Base-by-base conservation (phyloP, 2,797 vertebrate species). In the Alcedo quadribrachys region DNA sequence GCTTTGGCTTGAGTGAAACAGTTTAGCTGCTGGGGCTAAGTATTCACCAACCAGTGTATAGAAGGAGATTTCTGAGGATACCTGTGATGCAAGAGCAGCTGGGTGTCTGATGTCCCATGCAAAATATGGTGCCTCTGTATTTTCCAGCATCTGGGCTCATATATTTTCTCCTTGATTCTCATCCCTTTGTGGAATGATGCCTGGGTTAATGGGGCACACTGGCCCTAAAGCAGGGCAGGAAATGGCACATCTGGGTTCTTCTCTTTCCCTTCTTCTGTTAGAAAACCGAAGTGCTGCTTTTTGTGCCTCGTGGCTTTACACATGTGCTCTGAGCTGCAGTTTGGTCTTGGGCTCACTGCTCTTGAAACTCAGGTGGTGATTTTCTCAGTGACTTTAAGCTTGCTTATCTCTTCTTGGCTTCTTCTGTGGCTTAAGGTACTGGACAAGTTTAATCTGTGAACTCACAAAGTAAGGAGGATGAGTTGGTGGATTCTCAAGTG, bases 341-440 rank as follows among this genome's bases (percentile, higher is more conserved):
- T 73, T 87, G 89, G 25, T 93, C 63, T 58, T 55, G 1, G 1
- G 37, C 65, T 91, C 89, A 22, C 71, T 81, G 46, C 74, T 86
- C 83, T 94, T 89, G 78, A 76, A 89, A 85, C 35, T 37, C 35
- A 45, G 74, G 48, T 40, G 27, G 55, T 43, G 66, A 67, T 86
- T 93, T 92, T 79, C 51, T 65, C 11, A 1, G 50, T 75, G 74
- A 76, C 85, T 80, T 91, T 83, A 78, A 61, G 74, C 45, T 90
- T 85, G 46, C 70, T 92, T 86, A 22, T 90, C 40, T 95, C 33
- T 61, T 90, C 54, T 81, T 92, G 55, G 9, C 55, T 93, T 32
- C 58, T 71, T 73, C 57, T 55, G 55, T 25, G 20, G 27, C 25
- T 80, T 53, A 73, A 0, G 2, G 16, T 81, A 37, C 57, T 24